Base-by-base conservation (phyloP, 2,888 invertebrate genomes). In the Boloria selene region DNA sequence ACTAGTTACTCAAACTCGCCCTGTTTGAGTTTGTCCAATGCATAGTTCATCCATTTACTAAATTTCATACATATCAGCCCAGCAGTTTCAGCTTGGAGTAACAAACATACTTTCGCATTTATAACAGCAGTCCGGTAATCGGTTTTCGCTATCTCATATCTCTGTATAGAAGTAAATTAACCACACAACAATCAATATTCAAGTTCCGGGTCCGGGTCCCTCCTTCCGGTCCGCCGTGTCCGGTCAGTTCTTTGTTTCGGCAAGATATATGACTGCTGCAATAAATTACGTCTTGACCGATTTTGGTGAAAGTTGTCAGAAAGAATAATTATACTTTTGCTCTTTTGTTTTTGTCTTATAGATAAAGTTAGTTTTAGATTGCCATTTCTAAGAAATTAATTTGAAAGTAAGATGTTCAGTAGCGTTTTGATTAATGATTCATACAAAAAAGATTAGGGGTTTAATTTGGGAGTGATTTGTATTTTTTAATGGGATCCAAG, bases 131-230 rank as follows among this genome's bases (percentile, higher is more conserved):
- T 38, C 10, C 10, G 10, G 10, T 38, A 38, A 38, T 38, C 2
- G 10, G 17, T 56, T 64, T 26, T 49, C n/a, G 13, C 47, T 44
- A 6, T 14, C 13, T 56, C 38, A 13, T 55, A 56, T 61, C 45
- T 49, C 45, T 45, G 42, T 45, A 60, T 58, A 47, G 77, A 80
- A 82, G 82, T 77, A 77, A 79, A 86, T 85, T 84, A 83, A 81
- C 81, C 80, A 76, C 86, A 81, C 81, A 79, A 76, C 86, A 85
- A 87, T 87, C 86, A 85, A 87, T 84, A 87, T 82, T 71, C 72
- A 74, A 55, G 66, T 64, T 68, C 72, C 70, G 85, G 84, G 86
- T 86, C 86, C 70, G 67, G 82, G 82, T 79, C 79, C 72, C 71
- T 69, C 65, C 63, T 67, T 73, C 73, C 73, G 73, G 72, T 63